These are phyloP conservation scores for Philotrypesis tridentata DNA, from an alignment of 1,140 invertebrate species.

Conservation along the genomic window DNA sequence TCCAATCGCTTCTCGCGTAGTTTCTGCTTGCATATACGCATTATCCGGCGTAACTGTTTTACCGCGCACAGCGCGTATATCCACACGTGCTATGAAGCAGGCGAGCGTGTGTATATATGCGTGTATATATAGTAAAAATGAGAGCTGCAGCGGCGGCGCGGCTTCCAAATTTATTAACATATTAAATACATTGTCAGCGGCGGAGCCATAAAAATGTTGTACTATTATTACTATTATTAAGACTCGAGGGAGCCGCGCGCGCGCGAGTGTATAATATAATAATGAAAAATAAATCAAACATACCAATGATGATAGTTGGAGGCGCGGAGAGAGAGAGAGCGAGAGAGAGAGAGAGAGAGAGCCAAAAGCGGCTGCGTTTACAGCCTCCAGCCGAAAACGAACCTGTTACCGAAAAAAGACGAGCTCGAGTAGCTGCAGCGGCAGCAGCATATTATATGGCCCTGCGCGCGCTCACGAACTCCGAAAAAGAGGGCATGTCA, in stretches of 20 bases:
- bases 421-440: neutral
- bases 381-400: neutral
- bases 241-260: neutral
- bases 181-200: neutral
- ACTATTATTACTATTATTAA: neutral
- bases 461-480: too few relatives aligned
- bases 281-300: neutral
- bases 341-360: too few relatives aligned
- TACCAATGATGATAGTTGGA: neutral
- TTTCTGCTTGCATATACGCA: too few relatives aligned
- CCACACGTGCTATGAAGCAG: too few relatives aligned
- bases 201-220: neutral
- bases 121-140: neutral
- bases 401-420: neutral
- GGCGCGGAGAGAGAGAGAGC: too few relatives aligned
- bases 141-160: too few relatives aligned
- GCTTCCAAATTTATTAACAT: neutral
- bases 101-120: too few relatives aligned
- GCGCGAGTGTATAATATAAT: neutral
- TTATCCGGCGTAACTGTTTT: too few relatives aligned
- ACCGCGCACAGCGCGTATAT: too few relatives aligned
- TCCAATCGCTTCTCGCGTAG: too few relatives aligned
- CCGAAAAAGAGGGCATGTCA: too few relatives aligned
- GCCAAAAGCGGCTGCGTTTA: neutral
- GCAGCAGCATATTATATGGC: too few relatives aligned